These are phyloP conservation scores for Aphelocoma californica DNA, from an alignment of 2,797 vertebrate genomes.

Conservation along the genomic window DNA sequence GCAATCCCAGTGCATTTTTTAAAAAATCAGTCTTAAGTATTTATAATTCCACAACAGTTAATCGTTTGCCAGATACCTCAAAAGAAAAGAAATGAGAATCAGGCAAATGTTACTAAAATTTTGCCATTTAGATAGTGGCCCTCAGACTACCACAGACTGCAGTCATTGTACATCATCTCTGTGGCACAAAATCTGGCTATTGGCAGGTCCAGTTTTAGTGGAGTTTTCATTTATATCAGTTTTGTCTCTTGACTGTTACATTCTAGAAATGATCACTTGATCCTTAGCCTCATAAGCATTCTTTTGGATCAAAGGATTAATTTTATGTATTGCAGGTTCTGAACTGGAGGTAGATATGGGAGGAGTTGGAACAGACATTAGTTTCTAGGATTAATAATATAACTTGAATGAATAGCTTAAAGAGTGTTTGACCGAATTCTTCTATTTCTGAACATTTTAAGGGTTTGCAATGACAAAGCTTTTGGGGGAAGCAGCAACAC, in stretches of 20 bases:
- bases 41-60: neutral
- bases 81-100: neutral
- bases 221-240: neutral
- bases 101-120: neutral
- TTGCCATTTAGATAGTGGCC: neutral
- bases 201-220: neutral
- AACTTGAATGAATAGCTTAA: neutral
- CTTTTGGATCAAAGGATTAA: neutral
- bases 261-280: neutral
- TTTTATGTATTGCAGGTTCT: neutral
- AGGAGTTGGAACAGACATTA: neutral
- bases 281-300: neutral
- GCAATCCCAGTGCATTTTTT: neutral
- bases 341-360: neutral
- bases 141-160: neutral
- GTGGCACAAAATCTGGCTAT: neutral
- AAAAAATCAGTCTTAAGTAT: neutral
- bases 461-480: neutral
- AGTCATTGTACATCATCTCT: neutral
- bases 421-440: neutral
- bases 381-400: neutral
- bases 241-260: neutral
- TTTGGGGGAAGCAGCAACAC: neutral
- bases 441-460: neutral
- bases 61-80: neutral